phyloP scores from a whole-genome alignment of 1,140 invertebrate species.

The Leptinotarsa lineolata region DNA sequence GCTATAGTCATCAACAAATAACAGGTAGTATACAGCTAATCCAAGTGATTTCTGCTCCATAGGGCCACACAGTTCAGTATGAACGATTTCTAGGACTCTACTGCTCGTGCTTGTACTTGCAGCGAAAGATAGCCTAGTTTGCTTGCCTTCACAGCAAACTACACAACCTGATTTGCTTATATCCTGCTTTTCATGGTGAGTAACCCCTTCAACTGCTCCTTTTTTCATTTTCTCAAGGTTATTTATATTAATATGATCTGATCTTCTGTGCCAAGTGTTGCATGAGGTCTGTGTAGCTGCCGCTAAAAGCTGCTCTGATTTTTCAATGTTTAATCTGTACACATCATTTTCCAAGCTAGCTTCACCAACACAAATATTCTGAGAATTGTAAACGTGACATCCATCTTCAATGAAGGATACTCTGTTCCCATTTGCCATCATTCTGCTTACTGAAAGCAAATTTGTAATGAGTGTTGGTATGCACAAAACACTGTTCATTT shows the following conservation, averaged over 20 bases:
- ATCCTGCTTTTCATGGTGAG: slow-evolving; percentile 6
- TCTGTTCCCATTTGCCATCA: slow-evolving; percentile 47
- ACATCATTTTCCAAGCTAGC: slow-evolving; percentile 38
- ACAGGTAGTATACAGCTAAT: slow-evolving; percentile 45
- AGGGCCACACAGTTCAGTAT: slow-evolving; percentile 46
- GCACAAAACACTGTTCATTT: slow-evolving; percentile 38
- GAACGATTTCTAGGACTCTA: slow-evolving; percentile 47
- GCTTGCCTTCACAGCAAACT: slow-evolving; percentile 46
- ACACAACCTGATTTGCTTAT: slow-evolving; percentile 31
- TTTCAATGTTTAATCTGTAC: slow-evolving; percentile 42
- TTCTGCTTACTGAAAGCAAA: slow-evolving; percentile 43
- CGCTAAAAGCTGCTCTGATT: slow-evolving; percentile 24
- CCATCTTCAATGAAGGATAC: slow-evolving; percentile 37
- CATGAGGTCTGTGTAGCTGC: slow-evolving; percentile 30
- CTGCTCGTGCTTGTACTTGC: slow-evolving; percentile 20
- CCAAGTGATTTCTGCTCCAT: slow-evolving; percentile 46
- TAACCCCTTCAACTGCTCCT: slow-evolving; percentile 33
- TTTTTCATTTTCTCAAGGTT: slow-evolving; percentile 35
- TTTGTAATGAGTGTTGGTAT: slow-evolving; percentile 46
- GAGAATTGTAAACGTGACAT: slow-evolving; percentile 26
- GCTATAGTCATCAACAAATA: slow-evolving; percentile 52
- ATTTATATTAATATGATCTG: slow-evolving; percentile 45
- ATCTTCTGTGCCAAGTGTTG: slow-evolving; percentile 37
- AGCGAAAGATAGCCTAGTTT: slow-evolving; percentile 37
- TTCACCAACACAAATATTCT: not conserved